Base-by-base conservation (phyloP, 92 coral and sea anemone species). In the Virgularia gustaviana region DNA sequence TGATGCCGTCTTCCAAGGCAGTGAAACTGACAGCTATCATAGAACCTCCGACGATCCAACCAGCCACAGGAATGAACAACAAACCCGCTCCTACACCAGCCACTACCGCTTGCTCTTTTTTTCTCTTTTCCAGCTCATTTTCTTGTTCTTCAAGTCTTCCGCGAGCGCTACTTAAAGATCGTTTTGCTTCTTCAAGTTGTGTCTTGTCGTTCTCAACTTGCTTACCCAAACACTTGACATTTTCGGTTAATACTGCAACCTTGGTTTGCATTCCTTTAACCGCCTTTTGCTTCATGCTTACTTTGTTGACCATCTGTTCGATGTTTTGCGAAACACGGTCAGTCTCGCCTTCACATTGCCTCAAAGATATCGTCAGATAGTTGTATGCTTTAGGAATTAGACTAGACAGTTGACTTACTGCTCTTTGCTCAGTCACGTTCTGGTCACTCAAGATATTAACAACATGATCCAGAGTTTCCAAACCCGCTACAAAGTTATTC, bases 331-430 rank as follows among this genome's bases (percentile, higher is more conserved):
- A 42, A 0, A 10, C 13, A 15, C 31, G 28, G 34, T 16, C 54
- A 13, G 34, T 73, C 24, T 52, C 79, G 19, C 34, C 57, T 73
- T 55, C 51, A 25, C 55, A 57, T 16, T 1, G 32, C 27, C 16
- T n/a, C 19, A 27, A 34, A 24, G 73, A 35, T 34, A 11, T 36
- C 33, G 25, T 35, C 25, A 53, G 41, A 36, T 59, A 39, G 36
- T 43, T 23, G 22, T 73, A 36, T n/a, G 72, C 68, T n/a, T 73
- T 28, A 57, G 28, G 71, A 37, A 73, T 60, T 27, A 16, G 79
- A 9, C 22, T 16, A 35, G 65, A 16, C 24, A 72, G 29, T 19
- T 53, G 32, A 29, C 52, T 18, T 16, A 19, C 57, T 36, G 52
- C 52, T 36, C 39, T 63, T 18, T 29, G 20, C 20, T 20, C 19